Evolutionary conservation across 1,140 invertebrate genomes (phyloP).

Genomic region (Conopomorpha cramerella): DNA sequence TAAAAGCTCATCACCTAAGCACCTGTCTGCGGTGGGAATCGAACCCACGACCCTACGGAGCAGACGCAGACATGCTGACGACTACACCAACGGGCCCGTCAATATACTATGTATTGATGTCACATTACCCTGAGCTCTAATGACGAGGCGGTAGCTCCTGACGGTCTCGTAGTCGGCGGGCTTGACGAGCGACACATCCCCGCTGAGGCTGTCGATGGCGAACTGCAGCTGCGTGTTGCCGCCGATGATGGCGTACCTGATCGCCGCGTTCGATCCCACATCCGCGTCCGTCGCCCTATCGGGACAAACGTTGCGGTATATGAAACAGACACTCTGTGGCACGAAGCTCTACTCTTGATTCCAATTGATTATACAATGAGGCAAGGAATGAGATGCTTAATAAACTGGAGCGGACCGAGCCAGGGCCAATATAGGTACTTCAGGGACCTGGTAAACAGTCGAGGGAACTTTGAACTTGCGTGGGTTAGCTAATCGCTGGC

Average conservation of each 20-base stretch:
- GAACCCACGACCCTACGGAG: too few species aligned
- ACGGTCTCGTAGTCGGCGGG: conserved; percentile 89
- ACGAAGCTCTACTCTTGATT: background rate
- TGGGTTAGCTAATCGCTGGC: too few species aligned
- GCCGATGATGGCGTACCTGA: conserved; percentile 92
- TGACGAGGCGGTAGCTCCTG: conserved; percentile 83
- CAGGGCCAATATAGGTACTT: too few species aligned
- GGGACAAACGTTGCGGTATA: too few species aligned
- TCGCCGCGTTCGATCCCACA: conserved; percentile 86
- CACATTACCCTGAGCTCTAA: conserved; percentile 83
- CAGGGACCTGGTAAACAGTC: too few species aligned
- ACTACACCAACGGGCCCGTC: too few species aligned
- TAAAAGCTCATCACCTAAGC: too few species aligned
- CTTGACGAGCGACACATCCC: conserved; percentile 86
- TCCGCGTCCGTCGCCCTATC: conserved; percentile 85
- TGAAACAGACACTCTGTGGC: background rate
- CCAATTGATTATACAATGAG: background rate
- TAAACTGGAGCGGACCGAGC: too few species aligned
- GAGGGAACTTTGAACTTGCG: too few species aligned
- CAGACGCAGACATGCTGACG: too few species aligned
- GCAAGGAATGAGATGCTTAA: too few species aligned
- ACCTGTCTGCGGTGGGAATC: too few species aligned
- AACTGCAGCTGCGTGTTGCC: conserved; percentile 94
- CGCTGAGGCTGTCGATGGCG: conserved; percentile 89
- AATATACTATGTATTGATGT: conserved; percentile 4